Evolutionary conservation across 2,888 invertebrate species (phyloP), one percentile per base, ranked within the genome.

Genomic region (Latrodectus elegans): DNA sequence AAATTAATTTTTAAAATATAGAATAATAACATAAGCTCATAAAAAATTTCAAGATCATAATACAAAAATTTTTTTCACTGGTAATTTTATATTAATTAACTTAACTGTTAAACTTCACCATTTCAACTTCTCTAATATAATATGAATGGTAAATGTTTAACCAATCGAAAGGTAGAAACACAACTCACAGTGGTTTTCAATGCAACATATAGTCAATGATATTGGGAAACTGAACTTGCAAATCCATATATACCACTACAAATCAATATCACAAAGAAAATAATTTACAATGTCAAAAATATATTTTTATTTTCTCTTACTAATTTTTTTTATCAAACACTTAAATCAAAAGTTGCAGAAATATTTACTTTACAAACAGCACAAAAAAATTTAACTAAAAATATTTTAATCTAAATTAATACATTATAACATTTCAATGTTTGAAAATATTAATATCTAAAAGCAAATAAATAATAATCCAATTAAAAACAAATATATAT

Each of bases 131-230:
- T 38, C 38, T 38, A 38, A 38, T 38, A 38, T 38, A 38, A 38
- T 38, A 38, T 38, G 38, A 38, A 38, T 38, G 38, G 38, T 38
- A 52, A 75, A 75, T 60, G 60, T 60, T 82, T 74, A 83, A 53
- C 26, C n/a, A 83, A 83, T 83, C 76, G 68, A 84, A 84, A 76
- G 78, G 67, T 84, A 84, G 78, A 84, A 65, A 65, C 64, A 85
- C 68, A 74, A 75, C 14, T 65, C 73, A 64, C 60, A 51, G 85
- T 86, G 85, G 85, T 86, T 86, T 86, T 86, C 85, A 86, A 64
- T 65, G 80, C 75, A 80, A 80, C 85, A 86, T 71, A 86, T 71
- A 86, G 85, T 80, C 85, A 86, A 49, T 26, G 4, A 38, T 38
- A 73, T n/a, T 52, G 26, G 76, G 71, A 71, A 83, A 77, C 74